Evolutionary conservation across 1,140 invertebrate species (phyloP).

Genomic region (Aplysia californica): DNA sequence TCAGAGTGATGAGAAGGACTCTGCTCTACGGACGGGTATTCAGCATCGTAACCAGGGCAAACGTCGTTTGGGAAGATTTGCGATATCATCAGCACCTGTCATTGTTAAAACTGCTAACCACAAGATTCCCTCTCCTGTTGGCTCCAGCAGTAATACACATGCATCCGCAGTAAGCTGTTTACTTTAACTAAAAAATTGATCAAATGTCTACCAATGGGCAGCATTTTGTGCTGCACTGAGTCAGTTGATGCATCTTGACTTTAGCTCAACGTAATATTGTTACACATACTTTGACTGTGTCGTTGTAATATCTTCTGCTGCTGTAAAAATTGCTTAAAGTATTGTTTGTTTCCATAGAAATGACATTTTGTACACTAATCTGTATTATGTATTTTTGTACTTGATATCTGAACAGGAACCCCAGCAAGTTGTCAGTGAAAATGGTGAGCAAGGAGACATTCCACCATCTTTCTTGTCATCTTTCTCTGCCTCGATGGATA

Average conservation of each 20-base stretch:
- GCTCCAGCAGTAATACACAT: background rate
- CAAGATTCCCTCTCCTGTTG: background rate
- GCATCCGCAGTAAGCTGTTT: background rate
- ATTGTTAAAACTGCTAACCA: background rate
- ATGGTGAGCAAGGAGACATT: background rate
- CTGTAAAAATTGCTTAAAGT: background rate
- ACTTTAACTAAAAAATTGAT: background rate
- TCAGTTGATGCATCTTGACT: background rate
- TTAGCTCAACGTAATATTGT: background rate
- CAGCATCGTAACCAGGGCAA: background rate
- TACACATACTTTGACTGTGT: background rate
- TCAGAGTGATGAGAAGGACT: background rate
- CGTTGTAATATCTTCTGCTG: background rate
- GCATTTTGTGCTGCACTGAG: background rate
- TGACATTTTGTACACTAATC: background rate
- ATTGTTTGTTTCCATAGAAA: background rate
- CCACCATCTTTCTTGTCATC: constrained; percentile 1
- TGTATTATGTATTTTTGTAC: background rate
- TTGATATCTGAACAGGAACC: background rate
- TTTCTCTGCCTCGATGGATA: constrained; percentile 10
- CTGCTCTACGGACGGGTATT: background rate
- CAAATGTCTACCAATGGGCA: background rate
- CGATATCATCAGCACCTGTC: background rate
- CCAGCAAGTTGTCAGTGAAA: background rate
- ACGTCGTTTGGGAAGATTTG: background rate